These are phyloP conservation scores for Aphidius gifuensis DNA, from an alignment of 1,140 invertebrate genomes.

Conservation along the genomic window DNA sequence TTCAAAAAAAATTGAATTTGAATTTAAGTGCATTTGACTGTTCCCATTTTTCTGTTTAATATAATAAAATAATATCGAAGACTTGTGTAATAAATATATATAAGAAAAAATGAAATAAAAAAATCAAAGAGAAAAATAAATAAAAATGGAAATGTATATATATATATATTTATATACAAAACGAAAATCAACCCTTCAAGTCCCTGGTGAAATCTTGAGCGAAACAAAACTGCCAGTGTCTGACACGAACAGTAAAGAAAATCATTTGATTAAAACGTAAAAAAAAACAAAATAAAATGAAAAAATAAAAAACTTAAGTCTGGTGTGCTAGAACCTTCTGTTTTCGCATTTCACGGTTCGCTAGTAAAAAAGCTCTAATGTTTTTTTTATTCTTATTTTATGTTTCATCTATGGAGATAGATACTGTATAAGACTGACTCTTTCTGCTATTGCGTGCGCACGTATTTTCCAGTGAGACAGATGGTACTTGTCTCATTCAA, in stretches of 20 bases:
- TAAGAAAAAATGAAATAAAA: too few species aligned
- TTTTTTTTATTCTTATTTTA: not conserved
- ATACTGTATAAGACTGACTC: conserved; percentile 1
- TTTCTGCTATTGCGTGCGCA: conserved; percentile 30
- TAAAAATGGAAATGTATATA: conserved; percentile 5
- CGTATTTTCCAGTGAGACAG: conserved; percentile 44
- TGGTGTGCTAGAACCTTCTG: conserved; percentile 40
- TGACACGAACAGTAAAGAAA: conserved; percentile 49
- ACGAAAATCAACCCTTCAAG: conserved; percentile 41
- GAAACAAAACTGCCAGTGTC: conserved; percentile 25
- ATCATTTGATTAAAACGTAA: conserved; percentile 59
- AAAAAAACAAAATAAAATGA: conserved; percentile 48
- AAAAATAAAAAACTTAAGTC: conserved; percentile 35
- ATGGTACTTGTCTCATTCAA: conserved; percentile 56
- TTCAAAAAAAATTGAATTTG: too few species aligned
- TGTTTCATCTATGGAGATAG: not conserved
- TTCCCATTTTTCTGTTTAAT: not conserved
- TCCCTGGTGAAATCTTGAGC: conserved; percentile 32
- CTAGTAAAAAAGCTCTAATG: conserved; percentile 47
- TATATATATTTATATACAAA: conserved; percentile 7
- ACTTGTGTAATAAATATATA: not conserved
- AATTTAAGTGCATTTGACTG: not conserved
- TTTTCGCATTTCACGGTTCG: conserved; percentile 57
- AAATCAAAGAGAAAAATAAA: conserved; percentile 3
- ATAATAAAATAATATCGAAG: conserved; percentile 17